Conservation (phyloP, 2,888 invertebrate genomes). For the Tenodera sinensis region DNA sequence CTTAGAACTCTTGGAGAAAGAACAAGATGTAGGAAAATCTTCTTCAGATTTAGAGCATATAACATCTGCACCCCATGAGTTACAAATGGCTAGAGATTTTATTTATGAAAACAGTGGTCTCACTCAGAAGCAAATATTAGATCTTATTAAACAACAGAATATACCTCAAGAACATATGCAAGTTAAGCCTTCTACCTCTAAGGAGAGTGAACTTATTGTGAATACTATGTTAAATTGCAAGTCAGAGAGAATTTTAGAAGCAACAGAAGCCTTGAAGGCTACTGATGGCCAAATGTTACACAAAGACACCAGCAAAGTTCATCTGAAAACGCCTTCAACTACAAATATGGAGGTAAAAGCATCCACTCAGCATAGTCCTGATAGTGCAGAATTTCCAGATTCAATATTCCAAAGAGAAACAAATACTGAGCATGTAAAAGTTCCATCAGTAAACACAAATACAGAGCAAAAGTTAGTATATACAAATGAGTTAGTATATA, state of each 20-base stretch:
- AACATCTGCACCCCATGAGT: not conserved
- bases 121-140: slow-evolving; percentile 62
- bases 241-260: not conserved
- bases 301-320: not conserved
- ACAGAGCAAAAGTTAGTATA: not conserved
- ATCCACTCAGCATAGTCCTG: not conserved
- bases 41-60: not conserved
- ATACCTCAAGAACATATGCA: not conserved
- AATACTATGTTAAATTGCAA: not conserved
- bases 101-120: slow-evolving; percentile 75
- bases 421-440: not conserved
- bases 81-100: slow-evolving; percentile 54
- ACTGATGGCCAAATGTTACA: not conserved
- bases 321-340: not conserved
- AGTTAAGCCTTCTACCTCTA: not conserved
- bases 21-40: not conserved
- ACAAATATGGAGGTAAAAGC: not conserved
- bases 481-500: too few relatives aligned
- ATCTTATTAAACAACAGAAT: slow-evolving; percentile 42
- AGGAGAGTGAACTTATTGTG: not conserved
- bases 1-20: not conserved
- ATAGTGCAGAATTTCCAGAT: not conserved
- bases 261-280: not conserved
- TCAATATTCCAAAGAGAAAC: not conserved
- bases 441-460: not conserved